Percentiles rank a stretch among this genome's conserved stretches.
Evolutionary conservation across 2,888 invertebrate species (phyloP).

Genomic region (Cerastis leucographa): DNA sequence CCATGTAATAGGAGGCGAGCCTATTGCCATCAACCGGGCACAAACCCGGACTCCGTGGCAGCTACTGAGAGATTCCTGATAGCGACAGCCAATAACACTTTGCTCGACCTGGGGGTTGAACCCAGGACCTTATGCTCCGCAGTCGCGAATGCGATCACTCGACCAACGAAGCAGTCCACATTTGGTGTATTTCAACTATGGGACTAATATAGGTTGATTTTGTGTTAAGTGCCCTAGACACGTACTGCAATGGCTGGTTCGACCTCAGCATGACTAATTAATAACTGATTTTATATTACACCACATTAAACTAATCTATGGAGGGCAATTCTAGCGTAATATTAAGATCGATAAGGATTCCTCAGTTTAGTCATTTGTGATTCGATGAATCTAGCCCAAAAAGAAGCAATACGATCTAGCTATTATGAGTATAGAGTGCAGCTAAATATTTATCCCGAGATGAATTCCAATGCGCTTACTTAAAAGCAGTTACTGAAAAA

Average conservation of each 20-base stretch:
- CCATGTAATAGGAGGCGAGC: no score
- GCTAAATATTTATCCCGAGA: not conserved
- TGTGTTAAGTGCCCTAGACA: not conserved
- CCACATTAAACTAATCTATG: not conserved
- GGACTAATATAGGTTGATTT: not conserved
- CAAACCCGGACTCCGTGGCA: no score
- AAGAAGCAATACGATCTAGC: not conserved
- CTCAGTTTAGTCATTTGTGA: not conserved
- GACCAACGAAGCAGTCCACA: no score
- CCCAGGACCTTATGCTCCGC: no score
- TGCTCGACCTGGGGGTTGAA: no score
- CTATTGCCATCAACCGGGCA: no score
- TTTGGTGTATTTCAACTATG: no score
- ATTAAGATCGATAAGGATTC: not conserved
- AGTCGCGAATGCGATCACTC: no score
- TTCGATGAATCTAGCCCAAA: not conserved
- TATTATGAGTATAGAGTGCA: not conserved
- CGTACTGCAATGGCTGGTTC: no score
- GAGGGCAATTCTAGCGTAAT: not conserved
- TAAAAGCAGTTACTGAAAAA: not conserved
- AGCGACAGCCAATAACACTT: no score
- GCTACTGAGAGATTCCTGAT: no score
- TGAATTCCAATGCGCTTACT: not conserved
- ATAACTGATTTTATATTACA: not conserved
- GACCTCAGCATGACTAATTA: not conserved